phyloP scores from a whole-genome alignment of 2,888 invertebrate genomes.

The Troilus luridus region DNA sequence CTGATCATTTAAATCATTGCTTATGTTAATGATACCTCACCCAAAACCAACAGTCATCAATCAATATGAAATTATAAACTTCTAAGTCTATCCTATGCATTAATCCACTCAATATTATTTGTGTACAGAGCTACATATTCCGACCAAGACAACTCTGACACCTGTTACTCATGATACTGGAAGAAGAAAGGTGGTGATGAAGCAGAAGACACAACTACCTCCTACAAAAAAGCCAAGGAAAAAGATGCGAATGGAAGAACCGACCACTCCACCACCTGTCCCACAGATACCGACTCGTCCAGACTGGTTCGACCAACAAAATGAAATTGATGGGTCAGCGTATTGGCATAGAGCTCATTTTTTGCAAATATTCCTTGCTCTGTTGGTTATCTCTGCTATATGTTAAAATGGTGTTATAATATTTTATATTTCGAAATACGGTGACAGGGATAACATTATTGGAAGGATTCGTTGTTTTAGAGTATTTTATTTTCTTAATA shows the following conservation, averaged over 20 bases:
- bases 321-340: conserved; percentile 33
- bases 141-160: conserved; percentile 64
- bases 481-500: conserved; percentile 41
- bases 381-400: conserved; percentile 21
- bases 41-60: background rate
- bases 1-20: no score
- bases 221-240: conserved; percentile 54
- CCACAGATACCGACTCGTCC: conserved; percentile 32
- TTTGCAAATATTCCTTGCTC: conserved; percentile 33
- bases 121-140: conserved; percentile 64
- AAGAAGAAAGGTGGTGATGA: conserved; percentile 53
- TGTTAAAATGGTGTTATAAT: conserved; percentile 26
- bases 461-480: conserved; percentile 38
- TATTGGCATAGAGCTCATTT: conserved; percentile 33
- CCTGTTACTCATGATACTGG: conserved; percentile 62
- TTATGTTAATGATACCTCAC: background rate
- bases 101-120: background rate
- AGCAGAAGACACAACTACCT: conserved; percentile 51
- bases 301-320: conserved; percentile 23
- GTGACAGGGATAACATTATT: conserved; percentile 42
- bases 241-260: conserved; percentile 17
- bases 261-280: conserved; percentile 21
- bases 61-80: background rate
- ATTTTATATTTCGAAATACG: conserved; percentile 23
- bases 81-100: background rate